A percentile compares a stretch with the other conserved stretches of the same genome.
Conservation (phyloP, 2,888 invertebrate species). For the Callimorpha dominula region DNA sequence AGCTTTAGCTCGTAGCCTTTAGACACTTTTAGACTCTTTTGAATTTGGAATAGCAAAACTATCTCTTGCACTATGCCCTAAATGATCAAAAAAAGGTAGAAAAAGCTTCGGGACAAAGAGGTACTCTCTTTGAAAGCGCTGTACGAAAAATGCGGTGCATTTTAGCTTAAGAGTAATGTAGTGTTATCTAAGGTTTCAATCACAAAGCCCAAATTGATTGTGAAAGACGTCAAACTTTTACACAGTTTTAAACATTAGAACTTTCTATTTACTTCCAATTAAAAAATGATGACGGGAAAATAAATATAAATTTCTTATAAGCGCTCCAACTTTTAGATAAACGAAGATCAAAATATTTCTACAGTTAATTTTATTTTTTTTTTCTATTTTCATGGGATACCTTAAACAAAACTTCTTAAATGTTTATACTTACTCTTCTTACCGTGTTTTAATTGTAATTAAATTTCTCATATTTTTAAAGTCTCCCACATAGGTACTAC, state of each 20-base stretch:
- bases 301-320: too few relatives aligned
- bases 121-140: background rate
- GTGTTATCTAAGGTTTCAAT: background rate
- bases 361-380: too few relatives aligned
- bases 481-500: too few relatives aligned
- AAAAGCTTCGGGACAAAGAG: background rate
- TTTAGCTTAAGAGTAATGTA: background rate
- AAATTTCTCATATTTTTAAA: too few relatives aligned
- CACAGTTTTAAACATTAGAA: background rate
- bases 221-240: background rate
- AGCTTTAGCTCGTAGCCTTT: background rate
- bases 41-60: background rate
- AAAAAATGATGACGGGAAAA: too few relatives aligned
- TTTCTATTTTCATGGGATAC: too few relatives aligned
- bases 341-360: too few relatives aligned
- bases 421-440: too few relatives aligned
- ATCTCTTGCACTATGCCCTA: background rate
- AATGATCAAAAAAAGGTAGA: background rate
- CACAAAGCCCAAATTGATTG: background rate
- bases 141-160: background rate
- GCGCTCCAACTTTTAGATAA: too few relatives aligned
- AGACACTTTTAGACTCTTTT: constrained; percentile 1
- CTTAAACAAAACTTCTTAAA: too few relatives aligned
- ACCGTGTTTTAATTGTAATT: too few relatives aligned
- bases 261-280: background rate